These are phyloP conservation scores for Nannoperca obscura DNA, from an alignment of 2,797 vertebrate species.

Conservation along the genomic window DNA sequence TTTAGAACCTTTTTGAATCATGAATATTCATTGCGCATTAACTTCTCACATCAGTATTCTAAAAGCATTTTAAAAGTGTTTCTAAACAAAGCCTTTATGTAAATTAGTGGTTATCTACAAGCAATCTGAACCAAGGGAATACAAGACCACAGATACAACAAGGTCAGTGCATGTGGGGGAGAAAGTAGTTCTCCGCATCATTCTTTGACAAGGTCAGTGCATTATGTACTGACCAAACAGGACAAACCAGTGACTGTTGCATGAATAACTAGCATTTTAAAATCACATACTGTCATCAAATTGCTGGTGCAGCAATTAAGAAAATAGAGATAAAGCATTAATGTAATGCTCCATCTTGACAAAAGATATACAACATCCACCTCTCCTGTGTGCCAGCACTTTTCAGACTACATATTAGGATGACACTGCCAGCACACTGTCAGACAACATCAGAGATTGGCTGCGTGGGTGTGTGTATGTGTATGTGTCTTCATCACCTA, in stretches of 20 bases:
- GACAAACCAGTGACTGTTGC: conserved; percentile 24
- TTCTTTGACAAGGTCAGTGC: conserved; percentile 76
- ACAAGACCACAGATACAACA: conserved; percentile 68
- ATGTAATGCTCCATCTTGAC: neutral
- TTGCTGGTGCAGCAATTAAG: conserved; percentile 8
- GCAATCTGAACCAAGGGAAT: conserved; percentile 69
- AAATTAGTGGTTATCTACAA: conserved; percentile 77
- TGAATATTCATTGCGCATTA: conserved; percentile 82
- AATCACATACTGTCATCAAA: conserved; percentile 14
- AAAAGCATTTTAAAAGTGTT: conserved; percentile 67
- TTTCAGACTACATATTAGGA: conserved; percentile 47
- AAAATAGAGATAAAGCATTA: conserved; percentile 32
- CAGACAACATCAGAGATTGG: conserved; percentile 63
- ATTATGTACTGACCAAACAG: conserved; percentile 38
- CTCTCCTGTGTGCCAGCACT: conserved; percentile 13
- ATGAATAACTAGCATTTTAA: conserved; percentile 42
- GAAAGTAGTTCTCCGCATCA: conserved; percentile 58
- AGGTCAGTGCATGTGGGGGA: conserved; percentile 62
- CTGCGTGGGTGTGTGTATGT: conserved; percentile 51
- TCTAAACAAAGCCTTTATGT: conserved; percentile 77
- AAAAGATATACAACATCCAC: conserved; percentile 14
- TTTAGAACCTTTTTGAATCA: conserved; percentile 55
- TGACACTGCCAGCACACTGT: conserved; percentile 65
- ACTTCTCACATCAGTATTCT: conserved; percentile 74
- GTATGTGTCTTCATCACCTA: conserved; percentile 69